Evolutionary conservation across 2,113 vertebrate genomes (phyloP), one percentile per base, ranked within the genome.

Genomic region (Odobenus rosmarus): DNA sequence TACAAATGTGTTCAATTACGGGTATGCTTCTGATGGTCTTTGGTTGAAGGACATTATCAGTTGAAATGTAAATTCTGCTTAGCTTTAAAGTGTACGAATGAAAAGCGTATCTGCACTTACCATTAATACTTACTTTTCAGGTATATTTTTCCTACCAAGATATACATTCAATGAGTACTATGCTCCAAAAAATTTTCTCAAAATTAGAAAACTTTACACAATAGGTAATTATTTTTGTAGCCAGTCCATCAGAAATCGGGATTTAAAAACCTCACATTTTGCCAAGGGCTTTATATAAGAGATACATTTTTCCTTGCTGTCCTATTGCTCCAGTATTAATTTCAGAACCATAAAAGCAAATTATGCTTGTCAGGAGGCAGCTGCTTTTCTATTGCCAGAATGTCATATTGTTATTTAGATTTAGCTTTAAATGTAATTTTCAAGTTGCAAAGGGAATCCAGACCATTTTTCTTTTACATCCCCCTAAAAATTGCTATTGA

Each of bases 331-430:
- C 36, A 42, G 15, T 93, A 80, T 96, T 93, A 93, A 97, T 92
- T 95, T 67, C 26, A 86, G 71, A 96, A 74, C 14, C n/a, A 82
- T 49, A 94, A 81, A 88, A 93, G 16, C 49, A 86, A 94, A 98
- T 97, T 90, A 80, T 77, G 11, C 67, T 94, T 95, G 49, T 96
- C 72, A 72, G 42, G 51, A 85, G 49, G 33, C 8, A 92, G 23
- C 23, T 97, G 36, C 67, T 97, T 18, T 46, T 72, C 33, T 93
- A 31, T 51, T 93, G 13, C 82, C 85, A 96, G 92, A 95, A 92
- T 97, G 86, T 96, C n/a, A 33, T n/a, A 89, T 91, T 97, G 96
- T 77, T 95, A 16, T 85, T 97, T 97, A 85, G 64, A 92, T 42
- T 92, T 49, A 90, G 46, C 13, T 81, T 31, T 88, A 86, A 83